Conservation (phyloP, 2,113 vertebrate genomes). For the Bufo bufo region DNA sequence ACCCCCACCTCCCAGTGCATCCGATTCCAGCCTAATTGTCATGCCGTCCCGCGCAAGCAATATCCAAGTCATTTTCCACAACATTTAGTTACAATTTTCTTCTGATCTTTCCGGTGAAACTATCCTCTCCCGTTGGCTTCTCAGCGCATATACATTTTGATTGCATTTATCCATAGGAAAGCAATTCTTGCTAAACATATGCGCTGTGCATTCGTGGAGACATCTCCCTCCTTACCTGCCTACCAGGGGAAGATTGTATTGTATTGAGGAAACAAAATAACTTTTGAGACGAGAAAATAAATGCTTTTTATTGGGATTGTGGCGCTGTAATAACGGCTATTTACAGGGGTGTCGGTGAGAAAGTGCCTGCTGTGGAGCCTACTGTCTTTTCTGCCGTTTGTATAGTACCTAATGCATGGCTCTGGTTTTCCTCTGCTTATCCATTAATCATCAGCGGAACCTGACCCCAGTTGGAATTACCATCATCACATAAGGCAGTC, state of each 20-base stretch:
- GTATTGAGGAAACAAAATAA: constrained; percentile 14
- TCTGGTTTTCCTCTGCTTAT: background rate
- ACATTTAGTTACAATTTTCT: constrained; percentile 83
- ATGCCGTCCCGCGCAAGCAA: constrained; percentile 84
- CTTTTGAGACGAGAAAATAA: background rate
- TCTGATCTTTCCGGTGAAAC: constrained; percentile 82
- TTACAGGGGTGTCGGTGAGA: background rate
- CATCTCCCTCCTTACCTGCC: constrained; percentile 56
- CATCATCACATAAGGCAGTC: background rate
- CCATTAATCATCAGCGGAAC: no score
- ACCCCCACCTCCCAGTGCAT: constrained; percentile 72
- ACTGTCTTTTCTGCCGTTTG: background rate
- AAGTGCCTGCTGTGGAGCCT: background rate
- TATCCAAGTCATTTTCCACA: constrained; percentile 88
- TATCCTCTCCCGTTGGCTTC: constrained; percentile 78
- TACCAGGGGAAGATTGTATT: constrained; percentile 56
- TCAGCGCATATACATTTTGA: constrained; percentile 78
- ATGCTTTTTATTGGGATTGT: constrained; percentile 46
- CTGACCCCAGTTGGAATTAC: background rate
- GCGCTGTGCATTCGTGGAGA: constrained; percentile 50
- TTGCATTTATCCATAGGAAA: constrained; percentile 79
- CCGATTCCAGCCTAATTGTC: constrained; percentile 80
- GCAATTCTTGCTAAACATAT: constrained; percentile 68
- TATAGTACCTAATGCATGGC: background rate
- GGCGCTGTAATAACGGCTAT: constrained; percentile 19